Evolutionary conservation across 1,140 invertebrate species (phyloP).

Genomic region (Onthophagus taurus): DNA sequence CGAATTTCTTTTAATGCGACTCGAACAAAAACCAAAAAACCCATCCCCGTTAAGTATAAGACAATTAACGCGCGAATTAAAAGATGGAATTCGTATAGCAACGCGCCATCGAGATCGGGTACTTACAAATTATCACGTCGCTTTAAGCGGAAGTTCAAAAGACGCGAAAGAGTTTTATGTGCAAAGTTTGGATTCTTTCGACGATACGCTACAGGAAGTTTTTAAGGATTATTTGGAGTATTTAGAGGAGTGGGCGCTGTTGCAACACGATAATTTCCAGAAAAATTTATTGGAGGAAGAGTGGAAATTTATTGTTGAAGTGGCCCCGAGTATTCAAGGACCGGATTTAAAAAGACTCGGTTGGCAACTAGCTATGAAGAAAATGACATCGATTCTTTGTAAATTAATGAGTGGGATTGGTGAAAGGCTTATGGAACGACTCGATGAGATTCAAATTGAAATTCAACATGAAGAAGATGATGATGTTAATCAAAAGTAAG

Average conservation of each 20-base stretch:
- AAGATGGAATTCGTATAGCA: conserved; percentile 72
- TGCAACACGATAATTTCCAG: conserved; percentile 58
- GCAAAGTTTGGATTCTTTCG: conserved; percentile 61
- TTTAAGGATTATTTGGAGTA: conserved; percentile 63
- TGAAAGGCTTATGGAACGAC: conserved; percentile 41
- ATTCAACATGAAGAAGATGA: conserved; percentile 23
- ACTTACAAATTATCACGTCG: conserved; percentile 56
- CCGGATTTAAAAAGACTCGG: too few species aligned
- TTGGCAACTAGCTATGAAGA: conserved; percentile 52
- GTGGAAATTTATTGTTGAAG: conserved; percentile 64
- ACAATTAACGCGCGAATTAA: conserved; percentile 79
- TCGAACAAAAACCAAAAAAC: conserved; percentile 73
- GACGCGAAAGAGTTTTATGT: conserved; percentile 40
- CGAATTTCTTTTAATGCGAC: conserved; percentile 72
- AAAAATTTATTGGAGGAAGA: conserved; percentile 74
- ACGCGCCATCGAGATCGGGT: conserved; percentile 67
- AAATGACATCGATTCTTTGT: conserved; percentile 45
- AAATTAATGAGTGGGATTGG: conserved; percentile 42
- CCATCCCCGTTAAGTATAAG: conserved; percentile 77
- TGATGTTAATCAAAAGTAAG: conserved; percentile 29
- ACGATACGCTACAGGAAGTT: conserved; percentile 57
- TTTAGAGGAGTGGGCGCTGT: conserved; percentile 60
- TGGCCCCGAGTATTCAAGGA: conserved; percentile 59
- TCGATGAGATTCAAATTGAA: conserved; percentile 37
- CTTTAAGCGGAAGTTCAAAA: conserved; percentile 46